These are phyloP conservation scores for Apis cerana DNA, from an alignment of 1,140 invertebrate species.

Conservation along the genomic window DNA sequence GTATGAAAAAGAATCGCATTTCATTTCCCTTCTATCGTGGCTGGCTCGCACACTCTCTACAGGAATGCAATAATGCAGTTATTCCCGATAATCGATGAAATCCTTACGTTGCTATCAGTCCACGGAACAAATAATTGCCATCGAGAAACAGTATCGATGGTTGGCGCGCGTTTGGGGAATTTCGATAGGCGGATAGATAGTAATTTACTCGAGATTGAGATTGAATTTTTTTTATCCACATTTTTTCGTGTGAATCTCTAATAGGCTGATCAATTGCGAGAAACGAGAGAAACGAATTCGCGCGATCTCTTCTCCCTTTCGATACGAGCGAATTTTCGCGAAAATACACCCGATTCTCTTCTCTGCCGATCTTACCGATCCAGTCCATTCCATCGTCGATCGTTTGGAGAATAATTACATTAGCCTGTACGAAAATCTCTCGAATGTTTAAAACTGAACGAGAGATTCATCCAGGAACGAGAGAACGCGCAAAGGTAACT, in stretches of 20 bases:
- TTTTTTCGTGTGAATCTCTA: neutral
- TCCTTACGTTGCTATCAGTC: neutral
- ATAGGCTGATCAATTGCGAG: neutral
- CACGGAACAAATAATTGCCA: neutral
- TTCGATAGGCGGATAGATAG: neutral
- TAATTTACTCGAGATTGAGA: neutral
- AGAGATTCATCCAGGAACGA: neutral
- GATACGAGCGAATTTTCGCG: too few species aligned
- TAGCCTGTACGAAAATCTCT: fast-evolving
- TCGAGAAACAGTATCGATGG: neutral
- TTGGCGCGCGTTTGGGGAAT: neutral
- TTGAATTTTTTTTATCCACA: neutral
- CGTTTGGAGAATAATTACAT: neutral
- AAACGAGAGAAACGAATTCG: too few species aligned
- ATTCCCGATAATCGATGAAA: slow-evolving; percentile 8
- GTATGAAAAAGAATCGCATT: slow-evolving; percentile 1
- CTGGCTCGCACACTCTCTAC: neutral
- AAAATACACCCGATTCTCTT: too few species aligned
- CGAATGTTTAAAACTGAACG: neutral
- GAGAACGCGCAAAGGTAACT: slow-evolving; percentile 12
- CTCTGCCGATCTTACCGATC: too few species aligned
- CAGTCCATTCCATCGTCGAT: neutral
- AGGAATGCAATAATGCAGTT: slow-evolving; percentile 38
- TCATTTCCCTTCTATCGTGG: neutral
- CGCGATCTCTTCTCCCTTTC: too few species aligned